These are phyloP conservation scores for Pavo muticus DNA, from an alignment of 2,113 vertebrate species.

Conservation along the genomic window DNA sequence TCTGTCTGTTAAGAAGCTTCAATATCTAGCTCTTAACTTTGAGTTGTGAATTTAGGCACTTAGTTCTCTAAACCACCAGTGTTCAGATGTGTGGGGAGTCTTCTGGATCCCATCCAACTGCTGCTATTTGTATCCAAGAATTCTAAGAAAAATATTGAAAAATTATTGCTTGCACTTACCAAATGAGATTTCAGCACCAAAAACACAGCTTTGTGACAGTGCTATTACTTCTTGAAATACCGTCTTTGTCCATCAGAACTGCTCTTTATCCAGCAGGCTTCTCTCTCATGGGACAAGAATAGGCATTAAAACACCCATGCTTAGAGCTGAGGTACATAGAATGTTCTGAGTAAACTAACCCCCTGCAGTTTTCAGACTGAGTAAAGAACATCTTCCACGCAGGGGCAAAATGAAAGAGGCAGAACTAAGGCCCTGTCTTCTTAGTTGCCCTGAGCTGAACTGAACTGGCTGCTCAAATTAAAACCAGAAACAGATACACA, in stretches of 20 bases:
- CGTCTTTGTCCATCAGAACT: background rate
- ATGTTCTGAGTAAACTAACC: background rate
- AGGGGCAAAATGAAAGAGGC: background rate
- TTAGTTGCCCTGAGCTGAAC: background rate
- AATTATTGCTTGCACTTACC: background rate
- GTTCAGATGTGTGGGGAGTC: background rate
- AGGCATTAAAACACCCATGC: background rate
- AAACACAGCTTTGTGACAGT: background rate
- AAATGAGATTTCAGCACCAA: background rate
- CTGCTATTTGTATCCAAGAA: background rate
- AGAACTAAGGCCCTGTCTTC: background rate
- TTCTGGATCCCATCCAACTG: background rate
- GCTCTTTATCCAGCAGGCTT: background rate
- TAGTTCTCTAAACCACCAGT: background rate
- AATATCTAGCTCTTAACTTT: background rate
- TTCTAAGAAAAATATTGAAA: background rate
- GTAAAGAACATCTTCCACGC: accelerated
- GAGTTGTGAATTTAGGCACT: background rate
- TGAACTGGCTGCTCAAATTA: background rate
- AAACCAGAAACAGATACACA: constrained; percentile 15
- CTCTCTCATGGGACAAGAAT: background rate
- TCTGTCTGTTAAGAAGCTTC: background rate
- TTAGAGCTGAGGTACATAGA: background rate
- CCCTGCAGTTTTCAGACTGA: background rate
- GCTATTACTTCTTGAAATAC: background rate